Evolutionary conservation across 2,797 vertebrate genomes (phyloP), one percentile per base, ranked within the genome.

Genomic region (Dallia pectoralis): DNA sequence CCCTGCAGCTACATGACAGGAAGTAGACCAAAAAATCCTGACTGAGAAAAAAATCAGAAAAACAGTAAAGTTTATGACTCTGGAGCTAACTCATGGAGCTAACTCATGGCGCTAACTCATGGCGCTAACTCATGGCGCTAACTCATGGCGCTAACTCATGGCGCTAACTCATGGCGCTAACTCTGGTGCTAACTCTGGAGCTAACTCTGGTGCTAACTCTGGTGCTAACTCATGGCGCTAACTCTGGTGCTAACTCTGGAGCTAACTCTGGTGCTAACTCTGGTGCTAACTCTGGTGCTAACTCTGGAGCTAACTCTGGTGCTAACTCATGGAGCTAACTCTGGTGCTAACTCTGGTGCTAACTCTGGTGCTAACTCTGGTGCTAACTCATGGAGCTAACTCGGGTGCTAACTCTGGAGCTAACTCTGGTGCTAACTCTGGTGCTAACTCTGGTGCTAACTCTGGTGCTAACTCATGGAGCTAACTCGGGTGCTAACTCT

Each of bases 1-100:
- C 29, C 29, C 73, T 49, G 27, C 16, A 66, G 64, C 68, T 73
- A 49, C 25, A 25, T 27, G 59, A n/a, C 22, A 61, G 63, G 49
- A 56, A 33, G 76, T 27, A 15, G 56, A 53, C 69, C 30, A n/a
- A 32, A 19, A 40, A 69, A 70, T 15, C 16, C 66, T 18, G 61
- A 72, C 69, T 51, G 69, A 66, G 70, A 75, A 70, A 69, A n/a
- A 53, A 32, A 69, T 72, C 48, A 72, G 74, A 66, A 77, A 77
- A 69, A 36, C 19, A 29, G 29, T 71, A 68, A 53, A 47, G 22
- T 14, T 16, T 18, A n/a, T 18, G 19, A 18, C 4, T 12, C n/a
- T 19, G 19, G 19, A n/a, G 19, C 4, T 18, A n/a, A n/a, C 15
- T 29, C 29, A n/a, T 4, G 36, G 36, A 36, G 65, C 19, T 27